Base-by-base conservation (phyloP, 2,797 vertebrate genomes). In the Ctenopoma multispine region DNA sequence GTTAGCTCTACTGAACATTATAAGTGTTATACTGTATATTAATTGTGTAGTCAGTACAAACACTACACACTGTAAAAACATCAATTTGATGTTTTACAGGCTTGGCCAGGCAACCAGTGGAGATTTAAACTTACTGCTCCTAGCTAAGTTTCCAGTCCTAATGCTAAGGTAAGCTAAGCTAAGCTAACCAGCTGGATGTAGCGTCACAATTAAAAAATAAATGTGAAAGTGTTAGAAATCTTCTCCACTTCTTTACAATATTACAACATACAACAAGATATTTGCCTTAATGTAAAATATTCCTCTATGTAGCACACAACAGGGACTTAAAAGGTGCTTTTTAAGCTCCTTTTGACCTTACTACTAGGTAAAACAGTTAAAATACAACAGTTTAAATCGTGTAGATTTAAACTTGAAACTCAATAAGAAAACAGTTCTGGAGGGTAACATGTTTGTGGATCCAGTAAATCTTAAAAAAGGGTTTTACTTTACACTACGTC, bases 121-220 rank as follows among this genome's bases (percentile, higher is more conserved):
- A 38, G 36, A 11, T 38, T 38, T 12, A n/a, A 34, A 66, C n/a
- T 36, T 14, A n/a, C 31, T 15, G 34, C 49, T 55, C 15, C 41
- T 1, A 4, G 41, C 49, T 23, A 5, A 62, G 63, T 27, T 72
- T 56, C 11, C 24, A 27, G 29, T 41, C 21, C 63, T 69, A 36
- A 41, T 50, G 68, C 56, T 61, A 73, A 63, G 20, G 29, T 50
- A 81, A 63, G 20, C 36, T 50, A 81, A 54, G 41, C 72, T 72
- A 77, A 56, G 15, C 17, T 44, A 8, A 41, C 40, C 4, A 5
- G 36, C 40, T 18, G 11, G 13, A 20, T 48, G 21, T 14, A 34
- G 29, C n/a, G 31, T 50, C 5, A 20, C 40, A 21, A 56, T 40
- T 11, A 50, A 15, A 3, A 4, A 5, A 23, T 31, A 40, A 11